Conservation (phyloP, 1,140 invertebrate species). For the Zaprionus capensis region DNA sequence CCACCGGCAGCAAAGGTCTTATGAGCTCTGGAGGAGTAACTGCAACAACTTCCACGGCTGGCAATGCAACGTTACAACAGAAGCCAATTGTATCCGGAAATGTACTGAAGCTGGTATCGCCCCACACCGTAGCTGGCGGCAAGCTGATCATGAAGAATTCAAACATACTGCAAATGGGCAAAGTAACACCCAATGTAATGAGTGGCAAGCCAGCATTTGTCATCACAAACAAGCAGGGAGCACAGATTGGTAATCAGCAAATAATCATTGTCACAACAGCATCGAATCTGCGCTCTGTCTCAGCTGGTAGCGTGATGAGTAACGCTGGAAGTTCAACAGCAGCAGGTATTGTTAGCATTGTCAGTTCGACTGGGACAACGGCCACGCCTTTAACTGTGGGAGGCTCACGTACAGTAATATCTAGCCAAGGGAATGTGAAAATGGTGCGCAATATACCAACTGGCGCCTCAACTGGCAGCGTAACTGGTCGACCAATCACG, state of each 20-base stretch:
- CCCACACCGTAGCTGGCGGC: constrained; percentile 83
- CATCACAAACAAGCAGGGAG: constrained; percentile 82
- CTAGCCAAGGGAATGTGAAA: constrained; percentile 86
- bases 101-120: constrained; percentile 76
- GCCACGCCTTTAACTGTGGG: constrained; percentile 61
- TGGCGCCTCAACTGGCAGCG: constrained; percentile 43
- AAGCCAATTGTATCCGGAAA: constrained; percentile 76
- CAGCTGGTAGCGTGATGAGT: constrained; percentile 84
- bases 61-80: constrained; percentile 55
- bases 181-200: constrained; percentile 84
- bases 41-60: constrained; percentile 68
- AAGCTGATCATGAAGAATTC: constrained; percentile 89
- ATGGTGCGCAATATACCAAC: constrained; percentile 87
- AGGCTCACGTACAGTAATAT: constrained; percentile 82
- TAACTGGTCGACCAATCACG: constrained; percentile 88
- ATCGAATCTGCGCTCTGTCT: constrained; percentile 86
- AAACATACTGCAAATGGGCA: constrained; percentile 88
- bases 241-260: constrained; percentile 86
- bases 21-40: constrained; percentile 13
- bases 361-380: constrained; percentile 65
- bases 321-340: constrained; percentile 86
- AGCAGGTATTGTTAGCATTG: constrained; percentile 75
- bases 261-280: constrained; percentile 91
- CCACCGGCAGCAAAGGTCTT: constrained; percentile 25
- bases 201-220: constrained; percentile 82